Base-by-base conservation (phyloP, 2,888 invertebrate species). In the Drosophila phalerata region DNA sequence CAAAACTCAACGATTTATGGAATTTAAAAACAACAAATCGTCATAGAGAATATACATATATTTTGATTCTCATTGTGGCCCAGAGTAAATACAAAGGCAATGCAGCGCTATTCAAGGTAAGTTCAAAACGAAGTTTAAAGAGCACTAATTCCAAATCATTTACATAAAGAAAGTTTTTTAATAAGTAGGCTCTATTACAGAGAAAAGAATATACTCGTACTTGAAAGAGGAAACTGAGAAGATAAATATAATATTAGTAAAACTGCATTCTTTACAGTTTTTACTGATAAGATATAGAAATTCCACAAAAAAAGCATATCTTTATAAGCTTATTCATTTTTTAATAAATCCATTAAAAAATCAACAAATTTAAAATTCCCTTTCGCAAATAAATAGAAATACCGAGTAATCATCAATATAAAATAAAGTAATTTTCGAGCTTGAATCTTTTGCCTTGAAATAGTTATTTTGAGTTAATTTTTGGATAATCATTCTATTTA, bases 51-150 rank as follows among this genome's bases (percentile, higher is more conserved):
- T 70, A 58, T 30, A 68, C 43, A 63, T 19, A 69, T 63, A 65
- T 47, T 60, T 84, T 48, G 43, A 86, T 70, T 78, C 47, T 47
- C 51, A 70, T 56, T 45, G 45, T 45, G 51, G 58, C 22, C 32
- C 61, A 52, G 10, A 52, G 10, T n/a, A 81, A 77, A 85, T 66
- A 65, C 61, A 61, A 83, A 77, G 89, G 86, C 80, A 88, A 87
- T 87, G 86, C 86, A 82, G 83, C 72, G 65, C 71, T 69, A 66
- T 62, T 74, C 61, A 69, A 87, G 86, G 86, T 87, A 53, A 81
- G 85, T 66, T 19, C 0, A 15, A 40, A 5, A 22, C 10, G 9
- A 37, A 25, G 8, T 17, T 55, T 2, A 32, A 42, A 30, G n/a
- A 9, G n/a, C 19, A 19, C 8, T 34, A 34, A 19, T 19, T 3